phyloP scores from a whole-genome alignment of 2,797 vertebrate species.

The Hybognathus amarus region DNA sequence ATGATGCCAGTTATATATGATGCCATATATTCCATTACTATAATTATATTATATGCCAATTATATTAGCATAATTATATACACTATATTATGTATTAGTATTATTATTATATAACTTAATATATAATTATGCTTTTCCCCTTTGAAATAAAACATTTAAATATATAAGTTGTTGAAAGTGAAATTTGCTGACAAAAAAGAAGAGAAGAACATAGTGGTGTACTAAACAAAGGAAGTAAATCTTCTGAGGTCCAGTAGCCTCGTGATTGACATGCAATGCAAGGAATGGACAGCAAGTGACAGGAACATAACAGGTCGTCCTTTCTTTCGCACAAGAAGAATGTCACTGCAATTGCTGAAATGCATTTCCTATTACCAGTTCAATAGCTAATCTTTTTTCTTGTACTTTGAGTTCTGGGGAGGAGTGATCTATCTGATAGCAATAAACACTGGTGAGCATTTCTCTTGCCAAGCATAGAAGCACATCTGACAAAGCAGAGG shows the following conservation, averaged over 20 bases:
- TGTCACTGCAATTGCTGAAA: slow-evolving; percentile 48
- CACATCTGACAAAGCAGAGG: slow-evolving; percentile 37
- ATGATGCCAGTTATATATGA: background rate
- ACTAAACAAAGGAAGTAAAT: slow-evolving; percentile 43
- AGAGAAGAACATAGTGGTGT: background rate
- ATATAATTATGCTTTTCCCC: background rate
- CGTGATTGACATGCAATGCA: slow-evolving; percentile 47
- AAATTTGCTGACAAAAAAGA: background rate
- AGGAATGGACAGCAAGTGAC: slow-evolving; percentile 56
- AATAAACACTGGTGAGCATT: slow-evolving; percentile 33
- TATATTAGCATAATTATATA: background rate
- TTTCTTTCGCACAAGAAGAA: slow-evolving; percentile 42
- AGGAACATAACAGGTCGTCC: slow-evolving; percentile 49
- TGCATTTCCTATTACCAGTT: slow-evolving; percentile 48
- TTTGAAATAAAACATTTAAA: background rate
- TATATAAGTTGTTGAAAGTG: background rate
- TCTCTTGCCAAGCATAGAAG: slow-evolving; percentile 34
- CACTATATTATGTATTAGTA: background rate
- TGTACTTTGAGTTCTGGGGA: slow-evolving; percentile 19
- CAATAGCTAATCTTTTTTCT: slow-evolving; percentile 36
- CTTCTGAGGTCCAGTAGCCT: slow-evolving; percentile 36
- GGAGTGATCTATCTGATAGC: slow-evolving; percentile 31
- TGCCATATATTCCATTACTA: background rate
- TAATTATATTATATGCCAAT: background rate
- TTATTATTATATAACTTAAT: background rate